Conservation (phyloP, 2,888 invertebrate species). For the Steinernema hermaphroditum region DNA sequence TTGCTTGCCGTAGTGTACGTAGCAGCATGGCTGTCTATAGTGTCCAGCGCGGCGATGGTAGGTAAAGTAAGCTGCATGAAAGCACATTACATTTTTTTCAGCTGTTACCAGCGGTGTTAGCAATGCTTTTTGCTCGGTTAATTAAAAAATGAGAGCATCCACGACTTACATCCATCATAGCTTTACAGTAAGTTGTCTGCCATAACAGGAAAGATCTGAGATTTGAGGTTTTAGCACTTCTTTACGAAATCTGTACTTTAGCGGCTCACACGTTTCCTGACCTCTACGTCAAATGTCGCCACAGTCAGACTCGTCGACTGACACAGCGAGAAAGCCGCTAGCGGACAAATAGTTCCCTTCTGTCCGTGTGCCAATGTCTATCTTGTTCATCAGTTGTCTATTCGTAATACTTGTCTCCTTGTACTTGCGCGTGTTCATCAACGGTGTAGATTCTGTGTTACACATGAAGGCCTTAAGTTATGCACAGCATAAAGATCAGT, state of each 20-base stretch:
- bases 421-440: background rate
- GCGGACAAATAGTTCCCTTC: background rate
- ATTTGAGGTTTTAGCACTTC: background rate
- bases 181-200: slow-evolving; percentile 6
- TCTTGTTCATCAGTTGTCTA: background rate
- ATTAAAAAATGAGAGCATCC: background rate
- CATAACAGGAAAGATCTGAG: background rate
- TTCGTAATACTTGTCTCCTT: background rate
- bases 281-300: background rate
- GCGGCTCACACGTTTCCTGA: background rate
- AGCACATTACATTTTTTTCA: background rate
- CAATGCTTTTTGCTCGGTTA: background rate
- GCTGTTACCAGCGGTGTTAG: slow-evolving; percentile 12
- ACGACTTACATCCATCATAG: background rate
- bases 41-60: slow-evolving; percentile 56
- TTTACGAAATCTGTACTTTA: background rate
- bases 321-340: background rate
- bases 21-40: slow-evolving; percentile 61
- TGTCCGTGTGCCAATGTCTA: background rate
- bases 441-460: background rate
- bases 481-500: too few species aligned
- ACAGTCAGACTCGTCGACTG: background rate
- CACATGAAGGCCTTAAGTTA: background rate
- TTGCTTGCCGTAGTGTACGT: slow-evolving; percentile 60
- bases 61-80: background rate